Conservation (phyloP, 2,888 invertebrate genomes). For the Myathropa florea region DNA sequence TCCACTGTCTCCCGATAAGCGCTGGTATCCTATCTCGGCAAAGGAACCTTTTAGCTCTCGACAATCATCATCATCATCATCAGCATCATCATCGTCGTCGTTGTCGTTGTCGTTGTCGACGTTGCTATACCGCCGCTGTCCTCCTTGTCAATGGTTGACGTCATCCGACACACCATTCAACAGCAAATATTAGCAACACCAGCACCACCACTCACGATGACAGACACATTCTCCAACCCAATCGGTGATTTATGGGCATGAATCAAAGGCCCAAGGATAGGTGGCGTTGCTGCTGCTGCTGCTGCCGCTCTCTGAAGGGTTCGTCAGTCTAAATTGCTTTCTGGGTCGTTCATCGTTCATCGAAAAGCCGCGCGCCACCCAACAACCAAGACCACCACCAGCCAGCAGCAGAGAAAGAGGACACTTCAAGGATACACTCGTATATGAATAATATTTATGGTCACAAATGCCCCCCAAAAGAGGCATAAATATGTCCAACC, state of each 20-base stretch:
- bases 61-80: constrained; percentile 61
- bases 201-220: constrained; percentile 62
- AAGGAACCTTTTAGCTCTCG: constrained; percentile 63
- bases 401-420: constrained; percentile 27
- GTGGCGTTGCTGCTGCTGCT: constrained; percentile 31
- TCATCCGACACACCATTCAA: constrained; percentile 39
- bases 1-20: constrained; percentile 50
- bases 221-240: constrained; percentile 64
- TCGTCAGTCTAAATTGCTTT: constrained; percentile 67
- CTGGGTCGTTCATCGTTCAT: neutral
- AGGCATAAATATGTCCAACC: constrained; percentile 67
- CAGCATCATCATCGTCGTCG: constrained; percentile 23
- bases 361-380: neutral
- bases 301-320: constrained; percentile 44
- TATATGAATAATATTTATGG: constrained; percentile 70
- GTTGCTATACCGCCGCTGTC: neutral
- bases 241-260: constrained; percentile 65
- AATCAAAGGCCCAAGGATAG: constrained; percentile 61
- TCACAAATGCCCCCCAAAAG: constrained; percentile 70
- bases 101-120: neutral
- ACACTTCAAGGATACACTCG: constrained; percentile 66
- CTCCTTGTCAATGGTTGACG: constrained; percentile 57
- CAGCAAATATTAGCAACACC: constrained; percentile 56
- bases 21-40: constrained; percentile 10
- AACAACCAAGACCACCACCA: neutral